Evolutionary conservation across 2,888 invertebrate species (phyloP), one percentile per base, ranked within the genome.

Genomic region (Rotaria macrura): DNA sequence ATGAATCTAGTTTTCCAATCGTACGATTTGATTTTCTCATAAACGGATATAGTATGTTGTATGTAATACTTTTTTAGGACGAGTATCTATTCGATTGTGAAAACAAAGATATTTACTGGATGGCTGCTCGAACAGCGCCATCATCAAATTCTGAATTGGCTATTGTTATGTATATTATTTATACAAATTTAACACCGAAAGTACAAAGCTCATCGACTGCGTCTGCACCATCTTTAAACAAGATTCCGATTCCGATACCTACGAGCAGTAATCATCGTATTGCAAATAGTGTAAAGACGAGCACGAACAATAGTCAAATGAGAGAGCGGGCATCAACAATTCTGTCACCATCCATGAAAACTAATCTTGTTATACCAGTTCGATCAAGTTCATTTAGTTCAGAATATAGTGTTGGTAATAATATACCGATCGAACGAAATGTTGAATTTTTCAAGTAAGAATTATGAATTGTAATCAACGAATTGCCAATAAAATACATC

Each of bases 41-140:
- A n/a, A n/a, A n/a, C n/a, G n/a, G n/a, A n/a, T n/a, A n/a, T n/a
- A n/a, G n/a, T n/a, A n/a, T n/a, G n/a, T n/a, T n/a, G n/a, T n/a
- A n/a, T n/a, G n/a, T n/a, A n/a, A n/a, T n/a, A n/a, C n/a, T 47
- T 47, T 47, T 6, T 79, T 43, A 79, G 79, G 79, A 79, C 4
- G 79, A 79, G n/a, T 79, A 43, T 43, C 20, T 79, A 23, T 79
- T 79, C 14, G 25, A 79, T 79, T 79, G 25, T 79, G 79, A 79
- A 29, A 17, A 23, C 1, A 40, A 23, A 2, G 43, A 40, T 79
- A n/a, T 40, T n/a, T 43, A 43, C 23, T 79, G 79, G 79, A 79
- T 79, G 43, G 79, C 79, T 40, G 79, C 40, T 10, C 79, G 40
- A 43, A n/a, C 79, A 43, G 25, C 79, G 10, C 40, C 40, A n/a